Base-by-base conservation (phyloP, 2,888 invertebrate genomes). In the Acleris cristana region DNA sequence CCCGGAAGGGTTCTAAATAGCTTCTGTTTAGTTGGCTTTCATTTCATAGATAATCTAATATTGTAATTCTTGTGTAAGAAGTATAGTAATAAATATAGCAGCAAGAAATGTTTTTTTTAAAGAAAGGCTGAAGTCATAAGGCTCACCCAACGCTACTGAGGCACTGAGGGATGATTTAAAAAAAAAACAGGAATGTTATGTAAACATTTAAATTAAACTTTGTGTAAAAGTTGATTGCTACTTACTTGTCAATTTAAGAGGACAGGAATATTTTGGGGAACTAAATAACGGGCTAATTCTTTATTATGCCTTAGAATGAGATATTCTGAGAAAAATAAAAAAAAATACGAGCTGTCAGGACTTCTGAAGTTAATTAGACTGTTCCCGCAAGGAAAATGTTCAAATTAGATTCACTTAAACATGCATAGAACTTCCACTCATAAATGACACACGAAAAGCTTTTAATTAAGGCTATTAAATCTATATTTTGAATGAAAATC, bases 201-300 rank as follows among this genome's bases (percentile, higher is more conserved):
- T 63, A 68, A 66, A 66, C 66, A 66, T 61, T 45, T 34, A 18
- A 57, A 56, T 62, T 40, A 56, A 57, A 52, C 34, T 44, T n/a
- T 10, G 30, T 44, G 18, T 26, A 58, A 48, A 16, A 7, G 19
- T 45, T 23, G 52, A 45, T 18, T 34, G 16, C 7, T 14, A 62
- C 56, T 52, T 62, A 66, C 66, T 52, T 56, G 10, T 14, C 49
- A 14, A 34, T 45, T 12, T 18, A 16, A 52, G 30, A 44, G 8
- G 6, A 7, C 3, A 21, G 14, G 30, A n/a, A 10, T 48, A 56
- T 21, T 34, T 3, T 18, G 1, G 18, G 6, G 40, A 5, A 45
- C 3, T 26, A 30, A 56, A 23, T 19, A 51, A 26, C 19, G 60
- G 21, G 16, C 34, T 56, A 34, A 16, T 16, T 16, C 26, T 16